phyloP scores from a whole-genome alignment of 2,113 vertebrate genomes.

The Calonectris borealis region DNA sequence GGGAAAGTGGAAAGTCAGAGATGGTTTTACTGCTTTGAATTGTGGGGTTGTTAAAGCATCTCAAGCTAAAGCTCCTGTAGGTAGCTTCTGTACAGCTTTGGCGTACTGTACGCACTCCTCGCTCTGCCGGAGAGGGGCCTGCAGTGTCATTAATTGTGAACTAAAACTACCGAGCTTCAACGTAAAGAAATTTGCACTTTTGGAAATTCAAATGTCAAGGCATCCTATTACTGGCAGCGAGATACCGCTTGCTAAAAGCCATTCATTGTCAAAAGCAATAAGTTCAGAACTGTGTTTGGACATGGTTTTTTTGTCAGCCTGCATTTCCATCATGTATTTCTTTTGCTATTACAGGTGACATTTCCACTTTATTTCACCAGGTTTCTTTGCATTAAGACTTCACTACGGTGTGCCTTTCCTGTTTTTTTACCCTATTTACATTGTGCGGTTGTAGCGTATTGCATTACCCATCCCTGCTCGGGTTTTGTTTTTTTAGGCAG shows the following conservation, averaged over 20 bases:
- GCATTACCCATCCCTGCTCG: background rate
- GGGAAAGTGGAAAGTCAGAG: background rate
- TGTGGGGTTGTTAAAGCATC: background rate
- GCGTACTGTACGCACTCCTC: background rate
- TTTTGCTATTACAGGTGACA: background rate
- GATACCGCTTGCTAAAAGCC: background rate
- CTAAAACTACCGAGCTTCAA: background rate
- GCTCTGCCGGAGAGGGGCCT: accelerated
- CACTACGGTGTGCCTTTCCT: background rate
- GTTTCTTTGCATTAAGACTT: background rate
- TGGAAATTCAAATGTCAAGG: background rate
- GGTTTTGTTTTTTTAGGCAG: background rate
- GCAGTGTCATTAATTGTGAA: background rate
- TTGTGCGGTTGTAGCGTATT: background rate
- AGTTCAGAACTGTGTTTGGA: background rate
- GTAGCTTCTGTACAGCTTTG: background rate
- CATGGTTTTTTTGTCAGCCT: background rate
- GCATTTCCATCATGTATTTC: background rate
- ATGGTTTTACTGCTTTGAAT: background rate
- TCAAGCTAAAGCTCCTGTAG: background rate
- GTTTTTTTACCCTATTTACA: background rate
- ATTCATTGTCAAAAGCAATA: background rate
- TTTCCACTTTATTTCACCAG: background rate
- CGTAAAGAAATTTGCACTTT: background rate
- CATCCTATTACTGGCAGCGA: background rate